Conservation (phyloP, 2,888 invertebrate genomes). For the Neoscelio sp. region DNA sequence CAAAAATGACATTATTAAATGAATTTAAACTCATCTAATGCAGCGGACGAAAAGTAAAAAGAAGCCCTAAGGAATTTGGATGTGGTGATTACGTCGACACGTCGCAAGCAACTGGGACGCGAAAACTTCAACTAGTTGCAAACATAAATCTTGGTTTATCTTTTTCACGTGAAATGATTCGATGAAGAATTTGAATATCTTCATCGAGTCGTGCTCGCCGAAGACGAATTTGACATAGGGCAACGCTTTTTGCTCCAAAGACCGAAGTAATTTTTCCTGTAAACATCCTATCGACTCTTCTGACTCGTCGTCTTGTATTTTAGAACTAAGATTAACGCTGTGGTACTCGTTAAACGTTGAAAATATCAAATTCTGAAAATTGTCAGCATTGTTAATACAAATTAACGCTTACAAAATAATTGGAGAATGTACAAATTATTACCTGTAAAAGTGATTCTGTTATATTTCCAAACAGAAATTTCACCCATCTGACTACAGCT, state of each 20-base stretch:
- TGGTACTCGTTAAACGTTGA: slow-evolving; percentile 66
- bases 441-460: slow-evolving; percentile 81
- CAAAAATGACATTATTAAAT: background rate
- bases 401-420: background rate
- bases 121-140: slow-evolving; percentile 83
- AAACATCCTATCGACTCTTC: slow-evolving; percentile 70
- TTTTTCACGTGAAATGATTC: slow-evolving; percentile 82
- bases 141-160: slow-evolving; percentile 83
- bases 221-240: slow-evolving; percentile 78
- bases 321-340: slow-evolving; percentile 63
- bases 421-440: slow-evolving; percentile 40
- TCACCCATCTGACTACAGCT: slow-evolving; percentile 83
- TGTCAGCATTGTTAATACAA: no score
- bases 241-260: slow-evolving; percentile 67
- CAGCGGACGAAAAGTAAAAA: slow-evolving; percentile 1
- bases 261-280: slow-evolving; percentile 71
- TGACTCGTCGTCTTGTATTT: slow-evolving; percentile 62
- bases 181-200: slow-evolving; percentile 81
- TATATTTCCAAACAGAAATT: slow-evolving; percentile 82
- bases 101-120: slow-evolving; percentile 77
- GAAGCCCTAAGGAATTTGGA: slow-evolving; percentile 42
- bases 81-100: slow-evolving; percentile 71
- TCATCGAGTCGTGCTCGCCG: slow-evolving; percentile 80
- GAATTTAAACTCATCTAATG: slow-evolving; percentile 4
- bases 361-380: slow-evolving; percentile 70